Evolutionary conservation across 2,113 vertebrate species (phyloP).

Genomic region (Anarrhichthys ocellatus): DNA sequence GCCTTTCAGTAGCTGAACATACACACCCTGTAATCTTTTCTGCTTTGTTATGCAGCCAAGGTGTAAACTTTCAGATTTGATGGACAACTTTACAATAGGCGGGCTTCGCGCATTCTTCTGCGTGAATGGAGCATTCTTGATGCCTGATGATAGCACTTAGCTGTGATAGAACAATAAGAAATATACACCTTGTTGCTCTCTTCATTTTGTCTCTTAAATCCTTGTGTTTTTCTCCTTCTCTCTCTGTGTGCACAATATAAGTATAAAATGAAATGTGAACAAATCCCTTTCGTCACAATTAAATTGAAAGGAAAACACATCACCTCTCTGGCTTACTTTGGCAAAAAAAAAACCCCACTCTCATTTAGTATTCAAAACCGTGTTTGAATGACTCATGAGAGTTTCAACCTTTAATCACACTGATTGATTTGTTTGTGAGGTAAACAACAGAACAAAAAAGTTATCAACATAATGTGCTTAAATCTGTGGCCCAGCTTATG

Average conservation of each 20-base stretch:
- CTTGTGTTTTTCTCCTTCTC: not conserved
- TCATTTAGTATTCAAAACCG: slow-evolving; percentile 62
- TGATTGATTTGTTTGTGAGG: slow-evolving; percentile 82
- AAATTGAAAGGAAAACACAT: slow-evolving; percentile 20
- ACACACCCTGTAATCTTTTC: slow-evolving; percentile 65
- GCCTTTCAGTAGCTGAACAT: slow-evolving; percentile 52
- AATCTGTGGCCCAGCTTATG: slow-evolving; percentile 16
- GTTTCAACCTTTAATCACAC: slow-evolving; percentile 78
- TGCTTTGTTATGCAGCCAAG: slow-evolving; percentile 56
- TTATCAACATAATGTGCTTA: slow-evolving; percentile 31
- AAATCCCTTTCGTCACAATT: slow-evolving; percentile 7
- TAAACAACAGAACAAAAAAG: slow-evolving; percentile 68
- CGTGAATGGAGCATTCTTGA: slow-evolving; percentile 25
- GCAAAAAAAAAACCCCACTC: not conserved
- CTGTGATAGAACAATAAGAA: slow-evolving; percentile 37
- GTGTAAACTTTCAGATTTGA: slow-evolving; percentile 61
- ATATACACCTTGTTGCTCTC: slow-evolving; percentile 22
- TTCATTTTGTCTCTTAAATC: slow-evolving; percentile 18
- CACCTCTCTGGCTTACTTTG: slow-evolving; percentile 11
- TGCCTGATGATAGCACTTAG: slow-evolving; percentile 35
- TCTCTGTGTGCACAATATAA: slow-evolving; percentile 7
- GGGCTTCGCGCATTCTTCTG: slow-evolving; percentile 12
- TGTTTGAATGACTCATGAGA: slow-evolving; percentile 84
- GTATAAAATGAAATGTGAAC: slow-evolving; percentile 30
- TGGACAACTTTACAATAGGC: slow-evolving; percentile 59